Conservation (phyloP, 2,113 vertebrate genomes). For the Typhlomys cinereus region DNA sequence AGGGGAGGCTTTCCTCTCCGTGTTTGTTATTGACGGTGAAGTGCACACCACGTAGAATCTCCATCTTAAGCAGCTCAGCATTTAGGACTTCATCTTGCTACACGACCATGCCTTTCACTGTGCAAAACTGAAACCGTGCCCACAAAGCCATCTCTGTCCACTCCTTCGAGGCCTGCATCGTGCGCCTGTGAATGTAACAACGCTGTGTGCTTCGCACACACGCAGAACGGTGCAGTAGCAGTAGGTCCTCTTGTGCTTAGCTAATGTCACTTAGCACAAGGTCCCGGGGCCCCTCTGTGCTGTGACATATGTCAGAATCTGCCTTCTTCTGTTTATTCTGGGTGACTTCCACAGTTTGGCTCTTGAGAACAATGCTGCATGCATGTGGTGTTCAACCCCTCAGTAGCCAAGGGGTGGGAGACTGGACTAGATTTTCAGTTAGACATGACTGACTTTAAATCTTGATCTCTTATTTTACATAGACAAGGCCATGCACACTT, state of each 20-base stretch:
- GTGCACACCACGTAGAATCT: background rate
- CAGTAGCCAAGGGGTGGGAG: background rate
- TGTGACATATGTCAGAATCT: background rate
- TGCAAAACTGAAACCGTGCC: background rate
- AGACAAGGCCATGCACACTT: background rate
- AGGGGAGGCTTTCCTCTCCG: background rate
- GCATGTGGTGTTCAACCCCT: background rate
- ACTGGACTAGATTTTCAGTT: background rate
- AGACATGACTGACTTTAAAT: background rate
- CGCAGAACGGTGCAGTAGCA: rapidly evolving
- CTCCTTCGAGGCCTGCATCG: background rate
- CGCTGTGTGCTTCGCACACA: background rate
- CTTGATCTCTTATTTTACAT: background rate
- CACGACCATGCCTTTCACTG: background rate
- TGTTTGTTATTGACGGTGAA: background rate
- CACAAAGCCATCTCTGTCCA: background rate
- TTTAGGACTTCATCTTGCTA: background rate
- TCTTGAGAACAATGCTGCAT: background rate
- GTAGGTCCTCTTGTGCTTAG: too few relatives aligned
- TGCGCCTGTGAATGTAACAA: background rate
- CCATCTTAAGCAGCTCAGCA: background rate
- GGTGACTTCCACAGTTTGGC: background rate
- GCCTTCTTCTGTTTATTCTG: background rate
- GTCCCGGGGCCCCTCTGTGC: background rate
- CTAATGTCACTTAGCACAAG: background rate